Base-by-base conservation (phyloP, 1,140 invertebrate species). In the Polyergus mexicanus region DNA sequence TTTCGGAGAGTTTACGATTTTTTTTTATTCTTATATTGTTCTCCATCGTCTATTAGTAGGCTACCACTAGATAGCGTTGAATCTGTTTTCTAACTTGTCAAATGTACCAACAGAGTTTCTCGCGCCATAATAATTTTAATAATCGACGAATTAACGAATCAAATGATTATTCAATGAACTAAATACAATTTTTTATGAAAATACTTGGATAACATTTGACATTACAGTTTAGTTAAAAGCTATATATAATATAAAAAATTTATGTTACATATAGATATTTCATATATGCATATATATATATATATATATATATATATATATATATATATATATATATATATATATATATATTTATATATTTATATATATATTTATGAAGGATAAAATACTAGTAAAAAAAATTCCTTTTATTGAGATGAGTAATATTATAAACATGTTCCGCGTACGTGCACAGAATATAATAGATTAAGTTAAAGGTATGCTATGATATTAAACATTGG, bases 51-150 rank as follows among this genome's bases (percentile, higher is more conserved):
- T 38, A 71, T 66, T 58, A 86, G 47, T 44, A 47, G 22, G 56
- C 76, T 6, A 62, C 58, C 88, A 78, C 84, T 74, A 89, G 87
- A 89, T 78, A 66, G 87, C 87, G 65, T 83, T 89, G 51, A 32
- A 66, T 69, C 7, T 84, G 62, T 44, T 1, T 78, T 81, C 54
- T 7, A 44, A 19, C 60, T 51, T n/a, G 4, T 58, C 32, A 7
- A 74, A 58, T 25, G 13, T 81, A 81, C 66, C 78, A 72, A 81
- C 78, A 28, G 78, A 81, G 66, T 56, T 72, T 71, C 51, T 58
- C 54, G 66, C 66, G 78, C 78, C 51, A 6, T 2, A 13, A 16
- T 13, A 25, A 72, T 81, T 81, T 60, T 0, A 81, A 81, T 16
- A 25, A n/a, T 28, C 35, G 22, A 22, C 32, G 3, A 32, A 32